Evolutionary conservation across 2,797 vertebrate genomes (phyloP), one percentile per base, ranked within the genome.

Genomic region (Limosa lapponica): DNA sequence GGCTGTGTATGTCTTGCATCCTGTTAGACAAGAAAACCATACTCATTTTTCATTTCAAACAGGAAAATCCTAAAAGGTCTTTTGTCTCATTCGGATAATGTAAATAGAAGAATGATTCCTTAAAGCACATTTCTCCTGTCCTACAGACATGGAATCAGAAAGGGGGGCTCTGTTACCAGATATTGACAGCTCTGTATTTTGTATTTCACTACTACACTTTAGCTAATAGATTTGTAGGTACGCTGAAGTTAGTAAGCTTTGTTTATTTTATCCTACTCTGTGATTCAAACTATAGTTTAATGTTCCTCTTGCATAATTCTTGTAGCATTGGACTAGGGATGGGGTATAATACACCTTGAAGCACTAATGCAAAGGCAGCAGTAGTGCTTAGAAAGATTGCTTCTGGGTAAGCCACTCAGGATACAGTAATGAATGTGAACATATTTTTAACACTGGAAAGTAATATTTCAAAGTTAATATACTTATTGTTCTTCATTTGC

Each of bases 401-500:
- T 82, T 55, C 13, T 84, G 25, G 37, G 16, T n/a, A 51, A 90
- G 17, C 25, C 4, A 8, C 23, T 84, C 62, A 15, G 28, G 48
- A 13, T 34, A 37, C 17, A 18, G 14, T 58, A 79, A 58, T 9
- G 0, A 48, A 66, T 4, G 8, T 2, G 25, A 62, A 17, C 13
- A 4, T 12, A 5, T 25, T 61, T 64, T 57, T 71, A 75, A 39
- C 5, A 30, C n/a, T 58, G 49, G 34, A 54, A 84, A 72, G n/a
- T 55, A 70, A 48, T 67, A 32, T 64, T 93, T 87, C 72, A 55
- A 20, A 48, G 36, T 46, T 81, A 52, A 67, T 71, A 49, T 23
- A 43, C 24, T 83, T 91, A 23, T 37, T 77, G 58, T 89, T 83
- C 66, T 90, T 95, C 73, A 79, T 95, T 97, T 97, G 93, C 91